Percentiles rank a stretch among this genome's conserved stretches.
These are phyloP conservation scores for Yponomeuta evonymella DNA, from an alignment of 2,888 invertebrate species.

Conservation along the genomic window DNA sequence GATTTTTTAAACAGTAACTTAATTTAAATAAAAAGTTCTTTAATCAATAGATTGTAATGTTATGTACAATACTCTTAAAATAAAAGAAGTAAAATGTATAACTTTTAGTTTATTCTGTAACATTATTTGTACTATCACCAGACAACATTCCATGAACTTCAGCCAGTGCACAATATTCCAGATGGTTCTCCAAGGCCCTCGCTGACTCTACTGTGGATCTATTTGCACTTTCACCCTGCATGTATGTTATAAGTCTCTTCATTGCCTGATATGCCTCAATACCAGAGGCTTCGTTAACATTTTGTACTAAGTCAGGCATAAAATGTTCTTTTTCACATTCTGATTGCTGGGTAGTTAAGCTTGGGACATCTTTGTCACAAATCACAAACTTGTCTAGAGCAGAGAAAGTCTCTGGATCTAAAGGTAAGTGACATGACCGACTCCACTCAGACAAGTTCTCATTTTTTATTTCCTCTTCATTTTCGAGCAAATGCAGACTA, in stretches of 20 bases:
- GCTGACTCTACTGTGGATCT: slow-evolving; percentile 32
- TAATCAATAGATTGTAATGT: slow-evolving; percentile 6
- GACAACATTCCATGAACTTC: slow-evolving; percentile 23
- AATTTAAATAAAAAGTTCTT: slow-evolving; percentile 23
- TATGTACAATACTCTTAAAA: slow-evolving; percentile 2
- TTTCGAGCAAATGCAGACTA: slow-evolving; percentile 23
- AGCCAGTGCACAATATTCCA: slow-evolving; percentile 34
- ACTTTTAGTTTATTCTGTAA: slow-evolving; percentile 15
- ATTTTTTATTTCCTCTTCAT: slow-evolving; percentile 27
- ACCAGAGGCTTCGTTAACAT: slow-evolving; percentile 24
- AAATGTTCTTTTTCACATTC: slow-evolving; percentile 13
- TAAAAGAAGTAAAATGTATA: slow-evolving; percentile 7
- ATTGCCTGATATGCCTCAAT: slow-evolving; percentile 41
- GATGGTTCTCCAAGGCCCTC: slow-evolving; percentile 36
- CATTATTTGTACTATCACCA: slow-evolving; percentile 17
- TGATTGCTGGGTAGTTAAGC: slow-evolving; percentile 26
- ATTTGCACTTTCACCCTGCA: slow-evolving; percentile 34
- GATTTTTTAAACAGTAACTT: slow-evolving; percentile 23
- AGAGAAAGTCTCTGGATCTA: slow-evolving; percentile 27
- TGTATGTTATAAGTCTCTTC: slow-evolving; percentile 36
- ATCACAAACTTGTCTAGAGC: slow-evolving; percentile 33
- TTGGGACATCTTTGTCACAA: slow-evolving; percentile 34
- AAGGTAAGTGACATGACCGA: slow-evolving; percentile 29
- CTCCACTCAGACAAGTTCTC: slow-evolving; percentile 35
- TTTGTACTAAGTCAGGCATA: slow-evolving; percentile 1